These are phyloP conservation scores for Tricholauxania praeusta DNA, from an alignment of 2,888 invertebrate species.

Conservation along the genomic window DNA sequence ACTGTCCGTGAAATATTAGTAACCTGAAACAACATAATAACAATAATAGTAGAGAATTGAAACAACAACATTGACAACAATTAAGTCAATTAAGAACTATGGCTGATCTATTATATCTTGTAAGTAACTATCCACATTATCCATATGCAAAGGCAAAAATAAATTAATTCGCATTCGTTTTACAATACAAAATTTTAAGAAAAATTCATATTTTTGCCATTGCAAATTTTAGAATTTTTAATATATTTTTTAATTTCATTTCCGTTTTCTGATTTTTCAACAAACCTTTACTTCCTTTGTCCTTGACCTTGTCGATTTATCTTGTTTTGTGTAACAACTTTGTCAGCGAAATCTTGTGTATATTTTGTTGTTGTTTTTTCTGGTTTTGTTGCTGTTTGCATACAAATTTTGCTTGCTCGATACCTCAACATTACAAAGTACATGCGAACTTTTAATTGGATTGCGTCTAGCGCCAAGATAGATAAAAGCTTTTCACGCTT, in stretches of 20 bases:
- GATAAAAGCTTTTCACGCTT: neutral
- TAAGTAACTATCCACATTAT: conserved; percentile 52
- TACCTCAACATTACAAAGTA: neutral
- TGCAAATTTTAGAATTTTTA: conserved; percentile 26
- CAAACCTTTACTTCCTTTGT: conserved; percentile 20
- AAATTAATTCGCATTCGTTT: neutral
- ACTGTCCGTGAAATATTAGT: neutral
- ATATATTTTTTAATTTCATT: conserved; percentile 31
- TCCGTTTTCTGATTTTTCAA: conserved; percentile 10
- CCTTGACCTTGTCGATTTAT: conserved; percentile 47
- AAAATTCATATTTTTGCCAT: conserved; percentile 22
- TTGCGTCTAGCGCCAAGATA: neutral
- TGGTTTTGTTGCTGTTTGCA: neutral
- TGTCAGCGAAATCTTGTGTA: neutral
- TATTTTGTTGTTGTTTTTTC: neutral
- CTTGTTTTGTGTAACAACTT: conserved; percentile 30
- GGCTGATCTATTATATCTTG: conserved; percentile 46
- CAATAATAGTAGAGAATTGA: neutral
- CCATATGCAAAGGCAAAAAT: conserved; percentile 32
- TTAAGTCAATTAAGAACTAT: neutral
- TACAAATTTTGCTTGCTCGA: neutral
- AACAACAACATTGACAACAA: neutral
- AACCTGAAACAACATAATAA: neutral
- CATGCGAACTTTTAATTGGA: conserved; percentile 20
- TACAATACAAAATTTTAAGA: neutral